A percentile compares a stretch with the other conserved stretches of the same genome.
Evolutionary conservation across 2,888 invertebrate genomes (phyloP).

Genomic region (Sphaerophoria taeniata): DNA sequence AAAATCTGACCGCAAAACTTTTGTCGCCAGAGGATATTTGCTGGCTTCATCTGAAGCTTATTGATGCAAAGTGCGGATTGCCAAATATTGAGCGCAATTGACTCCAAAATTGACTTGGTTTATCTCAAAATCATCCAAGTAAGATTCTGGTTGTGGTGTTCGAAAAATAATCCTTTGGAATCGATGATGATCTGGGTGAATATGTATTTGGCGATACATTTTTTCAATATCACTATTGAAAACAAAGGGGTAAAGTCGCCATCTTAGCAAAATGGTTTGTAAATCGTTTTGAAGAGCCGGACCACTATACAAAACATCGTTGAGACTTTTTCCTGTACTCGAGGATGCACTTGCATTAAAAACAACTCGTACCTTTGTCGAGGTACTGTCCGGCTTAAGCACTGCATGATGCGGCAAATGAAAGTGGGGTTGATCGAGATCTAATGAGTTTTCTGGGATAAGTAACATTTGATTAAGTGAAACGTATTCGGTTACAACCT

Average conservation of each 20-base stretch:
- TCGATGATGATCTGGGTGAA: constrained; percentile 60
- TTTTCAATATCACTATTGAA: constrained; percentile 76
- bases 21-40: constrained; percentile 62
- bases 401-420: constrained; percentile 34
- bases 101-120: constrained; percentile 71
- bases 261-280: constrained; percentile 23
- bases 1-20: constrained; percentile 5
- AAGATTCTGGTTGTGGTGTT: not conserved
- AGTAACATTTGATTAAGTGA: not conserved
- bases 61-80: constrained; percentile 59
- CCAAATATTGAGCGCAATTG: constrained; percentile 56
- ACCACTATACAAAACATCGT: constrained; percentile 73
- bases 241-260: constrained; percentile 48
- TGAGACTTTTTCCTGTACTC: constrained; percentile 62
- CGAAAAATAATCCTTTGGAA: constrained; percentile 75
- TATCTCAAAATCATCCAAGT: constrained; percentile 58
- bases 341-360: constrained; percentile 55
- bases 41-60: constrained; percentile 54
- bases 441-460: not conserved
- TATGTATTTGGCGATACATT: constrained; percentile 76
- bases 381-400: too few relatives aligned
- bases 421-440: not conserved
- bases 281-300: constrained; percentile 75
- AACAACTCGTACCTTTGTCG: constrained; percentile 32
- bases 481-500: constrained; percentile 2